These are phyloP conservation scores for Drosophila sp. DNA, from an alignment of 1,140 invertebrate species.

Conservation along the genomic window DNA sequence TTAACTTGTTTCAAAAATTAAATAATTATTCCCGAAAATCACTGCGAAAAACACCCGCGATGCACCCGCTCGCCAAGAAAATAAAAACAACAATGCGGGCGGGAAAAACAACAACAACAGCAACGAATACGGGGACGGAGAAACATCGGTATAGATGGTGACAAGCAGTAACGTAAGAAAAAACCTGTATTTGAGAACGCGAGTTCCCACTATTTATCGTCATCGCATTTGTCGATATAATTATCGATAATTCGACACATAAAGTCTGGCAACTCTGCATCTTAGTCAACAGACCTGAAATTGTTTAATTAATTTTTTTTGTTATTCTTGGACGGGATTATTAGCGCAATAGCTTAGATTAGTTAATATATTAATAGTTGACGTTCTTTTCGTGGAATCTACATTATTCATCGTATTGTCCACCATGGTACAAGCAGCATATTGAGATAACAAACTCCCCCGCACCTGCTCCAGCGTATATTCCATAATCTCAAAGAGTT, in stretches of 20 bases:
- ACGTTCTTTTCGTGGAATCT: no score
- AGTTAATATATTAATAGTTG: background rate
- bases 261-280: background rate
- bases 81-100: background rate
- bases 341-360: background rate
- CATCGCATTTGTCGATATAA: no score
- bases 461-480: background rate
- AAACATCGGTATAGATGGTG: no score
- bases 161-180: no score
- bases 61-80: background rate
- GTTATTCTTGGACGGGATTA: background rate
- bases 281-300: slow-evolving; percentile 3
- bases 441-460: background rate
- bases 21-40: background rate
- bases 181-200: no score
- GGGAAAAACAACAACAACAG: background rate
- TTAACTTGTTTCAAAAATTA: background rate
- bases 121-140: no score
- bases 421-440: background rate
- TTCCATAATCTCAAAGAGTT: background rate
- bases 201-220: no score
- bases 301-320: background rate
- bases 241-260: no score
- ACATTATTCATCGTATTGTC: background rate
- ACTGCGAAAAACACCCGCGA: background rate